Evolutionary conservation across 2,888 invertebrate species (phyloP).

Genomic region (Trissoscelio sp.): DNA sequence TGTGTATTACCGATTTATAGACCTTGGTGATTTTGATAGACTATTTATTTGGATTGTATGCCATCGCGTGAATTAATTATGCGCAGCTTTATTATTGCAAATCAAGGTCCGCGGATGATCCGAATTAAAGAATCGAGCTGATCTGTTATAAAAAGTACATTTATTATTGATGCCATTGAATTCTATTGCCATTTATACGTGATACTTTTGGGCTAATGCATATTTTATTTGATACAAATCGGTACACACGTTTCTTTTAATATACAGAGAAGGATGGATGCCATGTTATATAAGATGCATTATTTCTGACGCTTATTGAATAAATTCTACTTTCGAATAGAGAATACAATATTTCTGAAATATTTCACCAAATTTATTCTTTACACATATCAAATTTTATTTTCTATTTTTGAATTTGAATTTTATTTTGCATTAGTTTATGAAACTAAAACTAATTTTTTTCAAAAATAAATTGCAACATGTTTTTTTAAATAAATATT

Average conservation of each 20-base stretch:
- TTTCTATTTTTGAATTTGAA: no score
- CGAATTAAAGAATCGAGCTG: background rate
- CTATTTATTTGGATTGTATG: background rate
- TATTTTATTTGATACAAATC: slow-evolving; percentile 16
- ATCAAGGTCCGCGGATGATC: slow-evolving; percentile 10
- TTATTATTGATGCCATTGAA: background rate
- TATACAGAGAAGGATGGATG: background rate
- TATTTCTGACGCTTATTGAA: background rate
- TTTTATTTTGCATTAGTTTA: no score
- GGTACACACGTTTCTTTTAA: background rate
- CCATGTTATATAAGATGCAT: background rate
- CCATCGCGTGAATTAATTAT: background rate
- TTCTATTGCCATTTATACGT: background rate
- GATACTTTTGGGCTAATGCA: slow-evolving; percentile 15
- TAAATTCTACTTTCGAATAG: no score
- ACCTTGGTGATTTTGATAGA: background rate
- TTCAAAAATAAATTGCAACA: no score
- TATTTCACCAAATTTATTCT: no score
- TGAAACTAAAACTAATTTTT: no score
- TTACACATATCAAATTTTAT: no score
- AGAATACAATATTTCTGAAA: no score
- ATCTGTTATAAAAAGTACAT: slow-evolving; percentile 1
- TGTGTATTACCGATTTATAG: no score
- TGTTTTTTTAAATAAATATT: no score
- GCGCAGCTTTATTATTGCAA: background rate